Conservation (phyloP, 2,113 vertebrate genomes). For the Phyllostomus hastatus region DNA sequence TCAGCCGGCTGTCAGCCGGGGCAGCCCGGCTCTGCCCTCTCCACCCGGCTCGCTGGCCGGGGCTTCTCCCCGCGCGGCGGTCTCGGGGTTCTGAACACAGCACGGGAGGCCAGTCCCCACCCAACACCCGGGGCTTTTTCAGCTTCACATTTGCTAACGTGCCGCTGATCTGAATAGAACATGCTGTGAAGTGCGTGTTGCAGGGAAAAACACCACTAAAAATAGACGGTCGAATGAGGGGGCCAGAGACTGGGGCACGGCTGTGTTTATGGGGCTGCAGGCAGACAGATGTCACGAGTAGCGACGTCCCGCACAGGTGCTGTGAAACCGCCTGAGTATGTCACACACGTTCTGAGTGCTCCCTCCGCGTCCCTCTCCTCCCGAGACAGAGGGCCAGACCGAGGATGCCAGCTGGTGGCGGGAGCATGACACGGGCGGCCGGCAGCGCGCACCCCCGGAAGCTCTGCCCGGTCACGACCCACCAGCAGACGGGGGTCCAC, state of each 20-base stretch:
- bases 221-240: neutral
- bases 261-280: neutral
- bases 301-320: neutral
- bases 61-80: neutral
- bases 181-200: neutral
- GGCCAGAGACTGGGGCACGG: neutral
- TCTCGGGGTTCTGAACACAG: neutral
- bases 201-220: neutral
- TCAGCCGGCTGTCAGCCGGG: neutral
- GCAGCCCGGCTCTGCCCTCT: neutral
- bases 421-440: neutral
- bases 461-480: neutral
- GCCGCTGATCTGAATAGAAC: neutral
- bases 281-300: too few species aligned
- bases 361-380: neutral
- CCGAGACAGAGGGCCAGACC: neutral
- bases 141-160: neutral
- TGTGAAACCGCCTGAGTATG: neutral
- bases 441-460: neutral
- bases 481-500: too few species aligned
- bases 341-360: neutral
- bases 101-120: neutral
- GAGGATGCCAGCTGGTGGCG: neutral
- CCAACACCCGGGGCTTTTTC: neutral
- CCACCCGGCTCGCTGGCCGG: neutral